These are phyloP conservation scores for Xenopus borealis DNA, from an alignment of 2,113 vertebrate genomes.

Conservation along the genomic window DNA sequence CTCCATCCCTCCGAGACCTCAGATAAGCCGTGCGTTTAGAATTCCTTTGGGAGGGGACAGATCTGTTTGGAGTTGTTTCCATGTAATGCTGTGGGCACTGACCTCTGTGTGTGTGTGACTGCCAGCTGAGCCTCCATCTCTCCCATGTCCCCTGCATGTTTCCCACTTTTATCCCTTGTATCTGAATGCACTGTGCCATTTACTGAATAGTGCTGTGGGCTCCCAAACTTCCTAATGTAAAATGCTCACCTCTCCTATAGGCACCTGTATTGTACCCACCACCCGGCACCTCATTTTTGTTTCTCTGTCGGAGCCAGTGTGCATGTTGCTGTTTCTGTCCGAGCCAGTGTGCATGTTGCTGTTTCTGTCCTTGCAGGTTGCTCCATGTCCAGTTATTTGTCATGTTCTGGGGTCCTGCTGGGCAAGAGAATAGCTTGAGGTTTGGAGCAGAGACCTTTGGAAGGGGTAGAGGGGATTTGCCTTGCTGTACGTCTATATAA, in stretches of 20 bases:
- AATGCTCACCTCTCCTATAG: neutral
- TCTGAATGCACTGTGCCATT: neutral
- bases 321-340: slow-evolving; percentile 1
- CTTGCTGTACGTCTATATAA: slow-evolving; percentile 14
- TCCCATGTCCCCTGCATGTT: neutral
- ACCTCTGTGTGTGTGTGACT: slow-evolving; percentile 7
- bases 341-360: slow-evolving; percentile 2
- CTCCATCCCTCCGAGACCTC: slow-evolving; percentile 35
- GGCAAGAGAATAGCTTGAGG: slow-evolving; percentile 25
- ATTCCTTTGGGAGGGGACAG: slow-evolving; percentile 42
- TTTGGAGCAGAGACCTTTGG: slow-evolving; percentile 14
- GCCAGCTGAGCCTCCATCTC: neutral
- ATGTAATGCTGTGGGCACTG: slow-evolving; percentile 4
- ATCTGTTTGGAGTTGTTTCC: slow-evolving; percentile 41
- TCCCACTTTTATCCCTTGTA: slow-evolving; percentile 12
- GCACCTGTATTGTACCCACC: neutral
- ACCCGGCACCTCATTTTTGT: too few relatives aligned
- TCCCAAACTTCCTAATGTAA: neutral
- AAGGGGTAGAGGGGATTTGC: neutral
- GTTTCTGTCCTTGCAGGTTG: neutral
- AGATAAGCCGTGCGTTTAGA: slow-evolving; percentile 39
- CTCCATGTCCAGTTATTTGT: too few relatives aligned
- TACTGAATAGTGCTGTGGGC: neutral
- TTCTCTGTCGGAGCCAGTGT: neutral
- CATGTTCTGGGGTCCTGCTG: slow-evolving; percentile 5